Evolutionary conservation across 2,797 vertebrate genomes (phyloP).

Genomic region (Iguana delicatissima): DNA sequence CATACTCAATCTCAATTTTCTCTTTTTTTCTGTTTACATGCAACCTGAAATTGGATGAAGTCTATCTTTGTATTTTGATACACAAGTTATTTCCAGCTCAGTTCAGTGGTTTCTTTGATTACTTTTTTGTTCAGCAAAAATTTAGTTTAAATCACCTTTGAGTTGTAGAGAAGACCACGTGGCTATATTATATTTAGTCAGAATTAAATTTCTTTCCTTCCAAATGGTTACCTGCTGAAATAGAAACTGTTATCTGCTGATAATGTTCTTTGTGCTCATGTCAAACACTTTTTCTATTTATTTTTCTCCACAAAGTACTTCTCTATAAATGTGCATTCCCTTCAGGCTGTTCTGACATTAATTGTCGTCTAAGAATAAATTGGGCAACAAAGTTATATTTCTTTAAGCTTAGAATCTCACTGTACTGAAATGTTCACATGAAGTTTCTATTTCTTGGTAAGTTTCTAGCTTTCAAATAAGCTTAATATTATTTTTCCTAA

Average conservation of each 20-base stretch:
- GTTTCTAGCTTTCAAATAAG: neutral
- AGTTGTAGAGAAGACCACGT: constrained; percentile 49
- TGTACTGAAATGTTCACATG: neutral
- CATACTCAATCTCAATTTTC: constrained; percentile 42
- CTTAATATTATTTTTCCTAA: neutral
- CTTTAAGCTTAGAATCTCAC: neutral
- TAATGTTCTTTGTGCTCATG: neutral
- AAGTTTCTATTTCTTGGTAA: neutral
- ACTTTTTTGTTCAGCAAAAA: constrained; percentile 29
- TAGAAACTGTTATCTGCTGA: neutral
- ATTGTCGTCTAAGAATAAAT: neutral
- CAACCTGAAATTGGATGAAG: constrained; percentile 45
- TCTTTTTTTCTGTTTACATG: neutral
- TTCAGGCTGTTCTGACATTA: rapidly evolving
- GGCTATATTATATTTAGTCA: constrained; percentile 52
- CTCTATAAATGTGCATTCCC: neutral
- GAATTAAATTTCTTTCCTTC: constrained; percentile 58
- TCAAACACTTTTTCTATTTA: constrained; percentile 23
- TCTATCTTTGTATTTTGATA: constrained; percentile 58
- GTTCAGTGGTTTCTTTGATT: constrained; percentile 55
- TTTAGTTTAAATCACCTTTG: constrained; percentile 31
- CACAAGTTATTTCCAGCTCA: constrained; percentile 33
- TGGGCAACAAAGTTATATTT: neutral
- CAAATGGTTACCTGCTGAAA: neutral
- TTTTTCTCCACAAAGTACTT: neutral